Evolutionary conservation across 2,888 invertebrate species (phyloP), one percentile per base, ranked within the genome.

Genomic region (Troides oblongomaculatus): DNA sequence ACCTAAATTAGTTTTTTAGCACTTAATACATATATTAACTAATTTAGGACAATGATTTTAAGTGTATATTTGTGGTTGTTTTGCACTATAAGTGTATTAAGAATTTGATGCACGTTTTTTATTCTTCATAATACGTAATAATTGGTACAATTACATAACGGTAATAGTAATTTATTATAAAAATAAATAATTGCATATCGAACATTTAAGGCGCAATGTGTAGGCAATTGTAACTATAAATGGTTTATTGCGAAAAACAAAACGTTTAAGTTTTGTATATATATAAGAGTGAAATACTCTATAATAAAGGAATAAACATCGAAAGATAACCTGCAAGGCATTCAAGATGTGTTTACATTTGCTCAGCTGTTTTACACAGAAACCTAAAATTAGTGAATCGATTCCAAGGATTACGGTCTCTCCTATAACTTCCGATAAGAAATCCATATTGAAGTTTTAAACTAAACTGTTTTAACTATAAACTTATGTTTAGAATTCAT

Each of bases 391-490:
- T 46, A 97, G 82, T 36, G 96, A 93, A 84, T 97, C 97, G 66
- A 97, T 93, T 46, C 96, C 96, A 64, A 97, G 88, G 30, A 95
- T 94, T 74, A 97, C 90, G 62, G 95, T 93, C 93, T 97, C 97
- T 43, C 95, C 95, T 72, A 92, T 87, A 71, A 93, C 80, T 79
- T 92, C 92, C 23, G 90, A 88, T 71, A 97, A 82, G 86, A 96
- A 96, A 82, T 97, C 97, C 96, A 96, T 96, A n/a, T 39, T 57
- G 36, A 62, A 23, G 12, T 70, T 68, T 77, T 69, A 8, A 23
- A 25, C 43, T 30, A 46, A 64, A 60, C n/a, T 56, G 30, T 60
- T 12, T 60, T 46, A 1, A 30, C 56, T 60, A 60, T 30, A 10
- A 39, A 64, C 62, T 60, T 60, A 53, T 25, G 18, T 65, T 65